A percentile compares a stretch with the other conserved stretches of the same genome.
These are phyloP conservation scores for Lordiphosa clarofinis DNA, from an alignment of 1,140 invertebrate species.

Conservation along the genomic window DNA sequence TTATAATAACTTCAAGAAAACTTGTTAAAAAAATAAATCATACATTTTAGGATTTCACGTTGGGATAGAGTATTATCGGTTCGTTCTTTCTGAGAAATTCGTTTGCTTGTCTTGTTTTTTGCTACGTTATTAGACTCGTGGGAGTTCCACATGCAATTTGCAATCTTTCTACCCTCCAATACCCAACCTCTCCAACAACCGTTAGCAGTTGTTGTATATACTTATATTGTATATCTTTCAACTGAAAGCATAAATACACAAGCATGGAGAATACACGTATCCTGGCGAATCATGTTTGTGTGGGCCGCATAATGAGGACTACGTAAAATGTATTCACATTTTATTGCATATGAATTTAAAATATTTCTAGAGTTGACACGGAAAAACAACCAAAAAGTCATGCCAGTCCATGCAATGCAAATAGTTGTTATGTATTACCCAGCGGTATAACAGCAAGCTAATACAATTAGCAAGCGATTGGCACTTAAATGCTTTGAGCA, in stretches of 20 bases:
- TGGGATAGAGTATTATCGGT: slow-evolving; percentile 18
- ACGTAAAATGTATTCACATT: slow-evolving; percentile 36
- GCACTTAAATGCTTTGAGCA: too few species aligned
- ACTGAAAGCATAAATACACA: slow-evolving; percentile 44
- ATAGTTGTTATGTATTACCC: too few species aligned
- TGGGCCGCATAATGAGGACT: slow-evolving; percentile 42
- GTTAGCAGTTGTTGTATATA: slow-evolving; percentile 44
- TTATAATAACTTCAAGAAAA: background rate
- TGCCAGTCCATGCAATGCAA: too few species aligned
- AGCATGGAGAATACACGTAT: slow-evolving; percentile 5
- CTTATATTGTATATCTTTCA: slow-evolving; percentile 53
- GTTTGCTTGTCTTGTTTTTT: slow-evolving; percentile 20
- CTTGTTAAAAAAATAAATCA: too few species aligned
- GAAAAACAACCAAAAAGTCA: too few species aligned
- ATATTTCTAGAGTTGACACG: too few species aligned
- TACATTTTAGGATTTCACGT: background rate
- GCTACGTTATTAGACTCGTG: slow-evolving; percentile 57
- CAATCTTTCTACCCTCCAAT: slow-evolving; percentile 30
- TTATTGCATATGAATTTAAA: slow-evolving; percentile 48
- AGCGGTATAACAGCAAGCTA: too few species aligned
- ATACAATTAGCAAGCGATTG: too few species aligned
- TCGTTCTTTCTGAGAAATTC: background rate
- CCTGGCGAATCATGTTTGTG: slow-evolving; percentile 2
- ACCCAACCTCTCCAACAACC: background rate
- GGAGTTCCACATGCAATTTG: slow-evolving; percentile 59